Evolutionary conservation across 2,888 invertebrate species (phyloP).

Genomic region (Baronia brevicornis): DNA sequence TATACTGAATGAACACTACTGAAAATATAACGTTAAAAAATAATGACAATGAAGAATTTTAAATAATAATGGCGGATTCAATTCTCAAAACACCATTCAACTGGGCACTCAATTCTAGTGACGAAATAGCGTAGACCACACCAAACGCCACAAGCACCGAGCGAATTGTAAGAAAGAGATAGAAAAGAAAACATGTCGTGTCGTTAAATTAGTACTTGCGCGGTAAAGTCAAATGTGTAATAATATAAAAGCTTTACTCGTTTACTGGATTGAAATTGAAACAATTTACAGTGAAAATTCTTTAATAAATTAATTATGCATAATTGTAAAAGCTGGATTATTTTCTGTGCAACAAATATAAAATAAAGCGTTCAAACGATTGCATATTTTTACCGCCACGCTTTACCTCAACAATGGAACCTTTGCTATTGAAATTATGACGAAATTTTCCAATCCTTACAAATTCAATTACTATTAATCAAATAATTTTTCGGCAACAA

Average conservation of each 20-base stretch:
- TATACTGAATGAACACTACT: slow-evolving; percentile 16
- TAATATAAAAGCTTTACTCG: slow-evolving; percentile 19
- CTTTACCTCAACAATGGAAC: slow-evolving; percentile 25
- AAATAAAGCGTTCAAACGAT: slow-evolving; percentile 19
- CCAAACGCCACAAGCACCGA: slow-evolving; percentile 36
- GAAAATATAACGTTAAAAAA: slow-evolving; percentile 20
- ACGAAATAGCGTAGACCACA: slow-evolving; percentile 54
- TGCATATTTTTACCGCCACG: slow-evolving; percentile 30
- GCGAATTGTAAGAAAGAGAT: slow-evolving; percentile 49
- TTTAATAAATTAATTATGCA: slow-evolving; percentile 1
- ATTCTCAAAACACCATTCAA: slow-evolving; percentile 58
- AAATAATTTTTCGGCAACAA: background rate
- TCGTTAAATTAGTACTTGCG: slow-evolving; percentile 61
- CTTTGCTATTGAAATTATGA: slow-evolving; percentile 26
- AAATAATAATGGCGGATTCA: slow-evolving; percentile 68
- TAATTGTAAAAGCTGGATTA: background rate
- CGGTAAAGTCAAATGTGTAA: slow-evolving; percentile 65
- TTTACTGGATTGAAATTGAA: too few species aligned
- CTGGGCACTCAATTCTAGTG: slow-evolving; percentile 53
- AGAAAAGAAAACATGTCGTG: slow-evolving; percentile 39
- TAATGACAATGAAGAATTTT: slow-evolving; percentile 42
- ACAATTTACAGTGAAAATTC: slow-evolving; percentile 7
- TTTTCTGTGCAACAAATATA: slow-evolving; percentile 2
- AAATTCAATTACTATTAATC: too few species aligned
- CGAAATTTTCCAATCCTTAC: slow-evolving; percentile 29